Percentiles rank a stretch among this genome's conserved stretches.
Conservation (phyloP, 2,888 invertebrate species). For the Conchocele bisecta region DNA sequence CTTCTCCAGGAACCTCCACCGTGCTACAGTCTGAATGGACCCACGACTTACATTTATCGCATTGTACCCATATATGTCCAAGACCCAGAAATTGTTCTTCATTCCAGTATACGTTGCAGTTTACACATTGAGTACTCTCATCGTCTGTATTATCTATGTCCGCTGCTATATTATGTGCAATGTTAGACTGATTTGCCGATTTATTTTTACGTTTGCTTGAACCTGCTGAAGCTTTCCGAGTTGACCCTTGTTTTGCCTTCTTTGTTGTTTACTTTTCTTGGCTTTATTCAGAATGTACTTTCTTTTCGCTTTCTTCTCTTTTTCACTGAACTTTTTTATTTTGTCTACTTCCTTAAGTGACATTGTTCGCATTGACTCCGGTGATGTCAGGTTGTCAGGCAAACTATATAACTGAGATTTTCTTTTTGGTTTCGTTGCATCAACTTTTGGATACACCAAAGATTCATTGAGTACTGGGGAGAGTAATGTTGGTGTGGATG, state of each 20-base stretch:
- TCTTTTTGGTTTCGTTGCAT: conserved; percentile 1
- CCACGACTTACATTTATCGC: conserved; percentile 12
- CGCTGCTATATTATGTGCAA: background rate
- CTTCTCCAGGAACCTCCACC: conserved; percentile 1
- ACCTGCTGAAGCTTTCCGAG: no score
- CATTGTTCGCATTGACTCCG: conserved; percentile 17
- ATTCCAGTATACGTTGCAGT: conserved; percentile 12
- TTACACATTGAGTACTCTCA: conserved; percentile 4
- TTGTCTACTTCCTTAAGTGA: conserved; percentile 18
- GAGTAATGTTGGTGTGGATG: background rate
- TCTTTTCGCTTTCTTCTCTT: conserved; percentile 16
- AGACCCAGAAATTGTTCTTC: conserved; percentile 7
- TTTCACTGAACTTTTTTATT: conserved; percentile 13
- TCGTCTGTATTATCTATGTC: background rate
- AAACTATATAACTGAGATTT: conserved; percentile 4
- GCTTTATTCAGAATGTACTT: conserved; percentile 3
- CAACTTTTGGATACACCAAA: conserved; percentile 4
- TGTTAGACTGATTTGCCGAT: background rate
- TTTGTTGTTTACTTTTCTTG: background rate
- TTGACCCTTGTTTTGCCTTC: no score
- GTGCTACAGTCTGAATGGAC: conserved; percentile 15
- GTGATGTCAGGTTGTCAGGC: conserved; percentile 37
- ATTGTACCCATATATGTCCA: conserved; percentile 6
- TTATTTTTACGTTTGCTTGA: background rate
- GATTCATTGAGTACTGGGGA: background rate